phyloP scores from a whole-genome alignment of 2,113 vertebrate genomes.

The Serilophus lunatus region DNA sequence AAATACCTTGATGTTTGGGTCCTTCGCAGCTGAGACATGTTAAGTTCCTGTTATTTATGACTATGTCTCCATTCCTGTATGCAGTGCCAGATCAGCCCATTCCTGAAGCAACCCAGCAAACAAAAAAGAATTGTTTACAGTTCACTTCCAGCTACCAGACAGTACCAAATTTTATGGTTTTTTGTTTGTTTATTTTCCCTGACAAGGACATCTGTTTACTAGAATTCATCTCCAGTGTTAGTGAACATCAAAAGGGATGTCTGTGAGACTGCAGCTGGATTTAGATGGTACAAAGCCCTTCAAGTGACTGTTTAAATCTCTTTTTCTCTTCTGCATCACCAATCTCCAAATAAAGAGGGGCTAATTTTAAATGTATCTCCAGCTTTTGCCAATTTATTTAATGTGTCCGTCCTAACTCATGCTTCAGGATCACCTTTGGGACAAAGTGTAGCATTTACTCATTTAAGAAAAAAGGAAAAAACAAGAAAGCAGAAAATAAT shows the following conservation, averaged over 20 bases:
- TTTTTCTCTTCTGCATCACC: neutral
- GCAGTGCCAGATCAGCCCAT: neutral
- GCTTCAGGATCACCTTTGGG: neutral
- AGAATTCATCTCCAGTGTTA: conserved; percentile 23
- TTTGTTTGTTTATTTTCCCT: conserved; percentile 41
- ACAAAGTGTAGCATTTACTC: neutral
- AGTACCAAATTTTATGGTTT: neutral
- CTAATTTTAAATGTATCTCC: neutral
- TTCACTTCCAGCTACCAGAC: neutral
- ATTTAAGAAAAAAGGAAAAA: neutral
- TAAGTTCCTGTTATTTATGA: neutral
- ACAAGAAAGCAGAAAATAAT: neutral
- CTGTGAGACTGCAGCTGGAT: conserved; percentile 21
- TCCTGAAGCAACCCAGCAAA: neutral
- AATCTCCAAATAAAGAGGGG: neutral
- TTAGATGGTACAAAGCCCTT: conserved; percentile 15
- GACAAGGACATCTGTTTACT: conserved; percentile 51
- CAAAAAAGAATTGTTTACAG: neutral
- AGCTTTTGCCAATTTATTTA: neutral
- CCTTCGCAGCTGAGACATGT: neutral
- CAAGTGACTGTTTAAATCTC: neutral
- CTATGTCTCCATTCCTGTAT: neutral
- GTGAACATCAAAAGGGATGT: conserved; percentile 32
- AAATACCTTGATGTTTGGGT: neutral
- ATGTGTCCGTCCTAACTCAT: neutral